Percentiles rank a stretch among this genome's conserved stretches.
These are phyloP conservation scores for Caretta caretta DNA, from an alignment of 2,113 vertebrate genomes.

Conservation along the genomic window DNA sequence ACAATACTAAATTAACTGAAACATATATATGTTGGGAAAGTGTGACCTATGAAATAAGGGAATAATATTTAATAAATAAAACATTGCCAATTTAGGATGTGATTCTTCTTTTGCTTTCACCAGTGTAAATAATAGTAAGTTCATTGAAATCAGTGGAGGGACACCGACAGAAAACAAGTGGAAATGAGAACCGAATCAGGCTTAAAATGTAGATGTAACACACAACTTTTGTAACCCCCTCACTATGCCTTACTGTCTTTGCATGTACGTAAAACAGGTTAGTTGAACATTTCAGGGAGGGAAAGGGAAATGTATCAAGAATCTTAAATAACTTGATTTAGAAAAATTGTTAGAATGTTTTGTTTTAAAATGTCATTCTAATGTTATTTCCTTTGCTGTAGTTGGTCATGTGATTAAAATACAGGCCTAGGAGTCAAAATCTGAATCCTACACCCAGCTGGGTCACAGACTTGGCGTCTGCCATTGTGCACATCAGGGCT, in stretches of 20 bases:
- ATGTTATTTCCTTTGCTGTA: background rate
- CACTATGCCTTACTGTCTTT: background rate
- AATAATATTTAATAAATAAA: background rate
- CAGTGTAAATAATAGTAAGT: background rate
- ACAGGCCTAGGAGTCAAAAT: background rate
- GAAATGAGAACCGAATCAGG: background rate
- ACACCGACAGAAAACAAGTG: background rate
- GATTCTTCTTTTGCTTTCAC: background rate
- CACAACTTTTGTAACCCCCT: background rate
- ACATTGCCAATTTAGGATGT: rapidly evolving
- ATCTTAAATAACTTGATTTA: background rate
- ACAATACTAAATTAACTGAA: background rate
- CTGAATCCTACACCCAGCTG: background rate
- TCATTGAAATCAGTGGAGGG: background rate
- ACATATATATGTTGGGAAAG: background rate
- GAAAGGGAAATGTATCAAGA: background rate
- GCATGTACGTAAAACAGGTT: background rate
- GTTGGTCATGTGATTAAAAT: rapidly evolving
- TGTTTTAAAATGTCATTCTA: background rate
- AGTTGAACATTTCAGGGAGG: background rate
- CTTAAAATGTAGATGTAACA: background rate
- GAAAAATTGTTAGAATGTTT: background rate
- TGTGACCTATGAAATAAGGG: background rate
- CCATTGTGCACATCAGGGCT: background rate
- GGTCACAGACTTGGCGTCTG: rapidly evolving